phyloP scores from a whole-genome alignment of 2,797 vertebrate genomes.

The Acrocephalus scirpaceus region DNA sequence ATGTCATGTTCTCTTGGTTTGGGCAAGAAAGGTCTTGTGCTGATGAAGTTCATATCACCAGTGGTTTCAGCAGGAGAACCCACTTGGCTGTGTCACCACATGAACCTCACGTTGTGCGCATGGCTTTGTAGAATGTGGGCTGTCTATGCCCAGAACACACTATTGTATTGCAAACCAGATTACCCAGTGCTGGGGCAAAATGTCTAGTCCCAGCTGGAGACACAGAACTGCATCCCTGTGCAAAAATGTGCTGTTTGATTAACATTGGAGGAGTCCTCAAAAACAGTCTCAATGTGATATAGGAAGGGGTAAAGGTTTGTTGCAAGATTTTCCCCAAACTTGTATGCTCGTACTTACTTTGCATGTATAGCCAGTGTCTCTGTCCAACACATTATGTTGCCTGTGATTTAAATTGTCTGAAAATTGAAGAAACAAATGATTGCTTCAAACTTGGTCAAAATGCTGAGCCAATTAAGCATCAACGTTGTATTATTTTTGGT shows the following conservation, averaged over 20 bases:
- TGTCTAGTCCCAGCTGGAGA: neutral
- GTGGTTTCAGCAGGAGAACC: neutral
- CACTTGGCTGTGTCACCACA: neutral
- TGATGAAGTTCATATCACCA: neutral
- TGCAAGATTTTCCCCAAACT: neutral
- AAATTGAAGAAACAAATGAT: neutral
- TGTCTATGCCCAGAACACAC: neutral
- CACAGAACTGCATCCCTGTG: neutral
- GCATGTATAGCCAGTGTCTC: neutral
- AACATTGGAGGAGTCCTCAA: neutral
- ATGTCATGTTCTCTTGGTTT: neutral
- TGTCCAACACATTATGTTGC: neutral
- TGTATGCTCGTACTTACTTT: neutral
- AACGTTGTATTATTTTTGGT: neutral
- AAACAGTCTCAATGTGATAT: neutral
- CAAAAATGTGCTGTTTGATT: neutral
- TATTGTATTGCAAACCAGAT: neutral
- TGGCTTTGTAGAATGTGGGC: accelerated
- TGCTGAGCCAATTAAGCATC: neutral
- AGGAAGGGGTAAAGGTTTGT: neutral
- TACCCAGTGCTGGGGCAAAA: neutral
- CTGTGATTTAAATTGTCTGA: neutral
- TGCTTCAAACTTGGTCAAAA: neutral
- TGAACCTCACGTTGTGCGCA: accelerated
- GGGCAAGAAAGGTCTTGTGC: neutral